Evolutionary conservation across 2,797 vertebrate species (phyloP).

Genomic region (Tadarida brasiliensis): DNA sequence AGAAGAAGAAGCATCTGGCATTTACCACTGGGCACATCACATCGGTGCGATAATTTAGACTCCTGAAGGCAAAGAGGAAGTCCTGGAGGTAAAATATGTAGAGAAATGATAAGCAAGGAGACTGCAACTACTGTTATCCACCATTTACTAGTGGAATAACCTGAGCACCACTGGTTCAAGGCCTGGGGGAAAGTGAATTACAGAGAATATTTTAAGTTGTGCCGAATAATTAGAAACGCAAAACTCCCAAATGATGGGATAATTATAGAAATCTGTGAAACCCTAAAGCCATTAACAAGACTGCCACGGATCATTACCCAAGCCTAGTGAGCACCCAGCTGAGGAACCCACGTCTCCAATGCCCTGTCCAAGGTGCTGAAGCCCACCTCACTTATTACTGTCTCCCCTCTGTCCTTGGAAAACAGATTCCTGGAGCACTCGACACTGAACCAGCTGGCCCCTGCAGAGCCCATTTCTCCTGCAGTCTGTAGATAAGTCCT

Average conservation of each 20-base stretch:
- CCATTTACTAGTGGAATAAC: background rate
- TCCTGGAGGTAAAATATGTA: background rate
- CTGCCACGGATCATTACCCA: conserved; percentile 56
- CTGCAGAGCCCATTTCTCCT: conserved; percentile 49
- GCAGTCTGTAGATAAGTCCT: conserved; percentile 54
- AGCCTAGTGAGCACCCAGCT: background rate
- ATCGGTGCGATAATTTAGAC: background rate
- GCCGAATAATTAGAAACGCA: conserved; percentile 73
- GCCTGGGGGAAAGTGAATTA: conserved; percentile 69
- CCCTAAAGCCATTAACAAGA: conserved; percentile 54
- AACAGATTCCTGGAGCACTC: background rate
- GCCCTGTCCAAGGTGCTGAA: conserved; percentile 57
- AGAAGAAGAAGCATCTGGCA: background rate
- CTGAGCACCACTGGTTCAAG: background rate
- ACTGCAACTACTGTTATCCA: background rate
- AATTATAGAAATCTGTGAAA: conserved; percentile 71
- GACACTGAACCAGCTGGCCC: background rate
- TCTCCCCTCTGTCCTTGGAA: background rate
- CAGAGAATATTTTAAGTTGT: conserved; percentile 71
- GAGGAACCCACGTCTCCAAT: background rate
- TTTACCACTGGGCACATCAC: background rate
- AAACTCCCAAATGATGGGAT: conserved; percentile 74
- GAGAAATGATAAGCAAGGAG: conserved; percentile 20
- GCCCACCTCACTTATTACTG: background rate
- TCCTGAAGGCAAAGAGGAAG: conserved; percentile 21